These are phyloP conservation scores for Drosophila arizonae DNA, from an alignment of 1,140 invertebrate genomes.

Conservation along the genomic window DNA sequence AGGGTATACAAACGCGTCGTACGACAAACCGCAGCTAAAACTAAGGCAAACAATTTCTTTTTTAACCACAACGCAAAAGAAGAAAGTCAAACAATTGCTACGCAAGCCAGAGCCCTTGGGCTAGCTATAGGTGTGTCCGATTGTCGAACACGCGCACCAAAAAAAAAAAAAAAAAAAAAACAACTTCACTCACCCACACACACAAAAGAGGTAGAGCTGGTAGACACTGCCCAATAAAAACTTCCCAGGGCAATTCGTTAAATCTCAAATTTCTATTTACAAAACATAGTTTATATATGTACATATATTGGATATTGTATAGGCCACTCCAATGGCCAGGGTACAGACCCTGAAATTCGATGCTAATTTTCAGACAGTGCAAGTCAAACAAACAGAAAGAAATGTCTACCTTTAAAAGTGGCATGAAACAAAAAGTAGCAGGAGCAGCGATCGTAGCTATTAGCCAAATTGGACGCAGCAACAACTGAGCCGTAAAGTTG, in stretches of 20 bases:
- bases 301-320: background rate
- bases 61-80: slow-evolving; percentile 41
- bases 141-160: background rate
- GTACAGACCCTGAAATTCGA: slow-evolving; percentile 51
- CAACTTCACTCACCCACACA: background rate
- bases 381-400: slow-evolving; percentile 54
- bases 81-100: slow-evolving; percentile 16
- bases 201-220: background rate
- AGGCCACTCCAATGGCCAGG: background rate
- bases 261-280: slow-evolving; percentile 71
- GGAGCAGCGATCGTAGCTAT: slow-evolving; percentile 38
- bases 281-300: slow-evolving; percentile 15
- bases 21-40: slow-evolving; percentile 28
- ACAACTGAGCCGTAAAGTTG: slow-evolving; percentile 61
- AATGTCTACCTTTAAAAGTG: slow-evolving; percentile 11
- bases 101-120: background rate
- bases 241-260: slow-evolving; percentile 37
- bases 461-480: slow-evolving; percentile 62
- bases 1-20: slow-evolving; percentile 25
- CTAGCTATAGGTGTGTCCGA: slow-evolving; percentile 45
- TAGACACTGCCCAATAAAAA: slow-evolving; percentile 14
- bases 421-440: background rate
- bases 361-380: slow-evolving; percentile 69
- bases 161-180: background rate
- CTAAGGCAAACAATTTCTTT: slow-evolving; percentile 41